Percentiles rank a stretch among this genome's conserved stretches.
Conservation (phyloP, 2,888 invertebrate genomes). For the Tenthredo mesomela region DNA sequence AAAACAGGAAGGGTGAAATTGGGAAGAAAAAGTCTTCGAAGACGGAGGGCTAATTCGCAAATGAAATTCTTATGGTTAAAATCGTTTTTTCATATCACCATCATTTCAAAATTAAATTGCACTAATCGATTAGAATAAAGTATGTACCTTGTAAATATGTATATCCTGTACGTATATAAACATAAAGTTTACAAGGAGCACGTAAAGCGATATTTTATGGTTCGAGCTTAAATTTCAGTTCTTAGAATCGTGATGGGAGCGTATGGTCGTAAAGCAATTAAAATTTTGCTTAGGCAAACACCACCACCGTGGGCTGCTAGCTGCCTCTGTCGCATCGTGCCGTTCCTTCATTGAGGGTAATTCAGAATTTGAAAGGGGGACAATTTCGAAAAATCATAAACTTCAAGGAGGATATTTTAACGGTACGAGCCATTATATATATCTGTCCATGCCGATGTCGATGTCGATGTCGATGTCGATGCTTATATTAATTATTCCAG, state of each 20-base stretch:
- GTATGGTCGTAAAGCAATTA: conserved; percentile 68
- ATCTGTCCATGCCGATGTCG: background rate
- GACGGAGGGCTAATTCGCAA: background rate
- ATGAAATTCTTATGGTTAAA: background rate
- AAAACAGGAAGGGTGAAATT: background rate
- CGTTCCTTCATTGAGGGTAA: background rate
- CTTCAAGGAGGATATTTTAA: background rate
- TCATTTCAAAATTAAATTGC: background rate
- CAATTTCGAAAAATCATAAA: conserved; percentile 41
- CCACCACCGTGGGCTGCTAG: background rate
- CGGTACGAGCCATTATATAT: background rate
- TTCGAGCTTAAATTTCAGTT: conserved; percentile 47
- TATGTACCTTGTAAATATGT: background rate
- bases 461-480: background rate
- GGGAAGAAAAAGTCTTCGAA: background rate
- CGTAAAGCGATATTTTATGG: conserved; percentile 64
- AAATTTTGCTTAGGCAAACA: conserved; percentile 57
- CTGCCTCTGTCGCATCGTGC: background rate
- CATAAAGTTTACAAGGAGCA: conserved; percentile 64
- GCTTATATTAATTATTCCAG: conserved; percentile 57
- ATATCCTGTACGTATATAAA: conserved; percentile 9
- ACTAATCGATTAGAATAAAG: conserved; percentile 33
- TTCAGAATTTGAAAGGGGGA: conserved; percentile 25
- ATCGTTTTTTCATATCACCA: background rate
- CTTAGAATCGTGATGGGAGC: conserved; percentile 62